Conservation (phyloP, 2,797 vertebrate genomes). For the Nyctalus aviator region DNA sequence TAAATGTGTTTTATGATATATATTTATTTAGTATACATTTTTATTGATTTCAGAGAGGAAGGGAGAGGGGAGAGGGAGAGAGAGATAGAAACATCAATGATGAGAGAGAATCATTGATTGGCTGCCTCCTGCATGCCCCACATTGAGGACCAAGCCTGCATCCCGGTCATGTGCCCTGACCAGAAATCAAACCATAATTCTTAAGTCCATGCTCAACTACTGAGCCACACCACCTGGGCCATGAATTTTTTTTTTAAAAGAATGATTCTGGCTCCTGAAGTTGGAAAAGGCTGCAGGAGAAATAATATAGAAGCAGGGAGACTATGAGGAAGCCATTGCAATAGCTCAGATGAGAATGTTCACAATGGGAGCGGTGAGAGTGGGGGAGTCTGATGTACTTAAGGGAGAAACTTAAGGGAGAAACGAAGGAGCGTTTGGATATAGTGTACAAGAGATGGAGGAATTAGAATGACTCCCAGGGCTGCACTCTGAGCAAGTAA, state of each 20-base stretch:
- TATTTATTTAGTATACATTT: no score
- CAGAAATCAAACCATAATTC: no score
- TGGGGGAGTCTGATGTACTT: background rate
- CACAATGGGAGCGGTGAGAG: background rate
- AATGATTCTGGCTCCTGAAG: constrained; percentile 6
- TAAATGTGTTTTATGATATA: background rate
- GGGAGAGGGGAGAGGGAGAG: no score
- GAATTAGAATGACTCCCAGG: background rate
- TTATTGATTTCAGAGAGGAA: no score
- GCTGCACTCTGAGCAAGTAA: background rate
- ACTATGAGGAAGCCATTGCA: background rate
- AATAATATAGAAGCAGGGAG: background rate
- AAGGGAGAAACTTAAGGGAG: background rate
- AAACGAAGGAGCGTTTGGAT: background rate
- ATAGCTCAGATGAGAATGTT: background rate
- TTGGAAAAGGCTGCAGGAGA: background rate
- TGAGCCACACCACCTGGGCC: no score
- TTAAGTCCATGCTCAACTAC: no score
- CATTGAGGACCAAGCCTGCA: no score
- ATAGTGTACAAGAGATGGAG: background rate
- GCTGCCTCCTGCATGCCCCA: no score
- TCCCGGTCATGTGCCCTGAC: no score
- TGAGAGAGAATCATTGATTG: no score
- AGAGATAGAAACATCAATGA: no score
- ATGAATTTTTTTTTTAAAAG: background rate